Conservation (phyloP, 2,113 vertebrate genomes). For the Indicator indicator region DNA sequence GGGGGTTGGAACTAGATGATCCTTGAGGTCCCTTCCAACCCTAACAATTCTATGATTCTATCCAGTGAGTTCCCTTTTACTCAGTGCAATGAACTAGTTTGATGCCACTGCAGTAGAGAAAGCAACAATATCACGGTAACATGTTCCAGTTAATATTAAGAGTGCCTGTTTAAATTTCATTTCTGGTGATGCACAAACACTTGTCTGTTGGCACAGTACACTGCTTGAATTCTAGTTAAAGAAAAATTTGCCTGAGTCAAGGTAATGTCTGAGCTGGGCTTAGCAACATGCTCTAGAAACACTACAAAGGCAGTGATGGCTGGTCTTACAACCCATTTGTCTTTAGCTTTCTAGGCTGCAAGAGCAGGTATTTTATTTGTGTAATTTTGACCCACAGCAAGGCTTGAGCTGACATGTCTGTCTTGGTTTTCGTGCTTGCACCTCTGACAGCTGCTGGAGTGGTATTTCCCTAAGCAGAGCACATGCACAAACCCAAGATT, state of each 20-base stretch:
- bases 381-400: neutral
- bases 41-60: too few species aligned
- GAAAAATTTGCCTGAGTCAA: neutral
- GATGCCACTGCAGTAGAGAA: neutral
- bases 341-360: neutral
- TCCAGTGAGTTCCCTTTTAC: neutral
- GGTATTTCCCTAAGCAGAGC: neutral
- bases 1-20: too few species aligned
- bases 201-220: neutral
- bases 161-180: neutral
- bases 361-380: neutral
- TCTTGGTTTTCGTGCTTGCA: fast-evolving
- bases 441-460: neutral
- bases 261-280: neutral
- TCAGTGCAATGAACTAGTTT: neutral
- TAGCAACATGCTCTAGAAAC: neutral
- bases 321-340: neutral
- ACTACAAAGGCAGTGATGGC: neutral
- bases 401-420: neutral
- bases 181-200: neutral
- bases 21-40: too few species aligned
- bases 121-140: neutral
- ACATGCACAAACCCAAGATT: neutral
- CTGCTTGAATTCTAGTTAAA: neutral
- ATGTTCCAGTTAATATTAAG: neutral